phyloP scores from a whole-genome alignment of 2,888 invertebrate genomes.

The Eristalinus aeneus region DNA sequence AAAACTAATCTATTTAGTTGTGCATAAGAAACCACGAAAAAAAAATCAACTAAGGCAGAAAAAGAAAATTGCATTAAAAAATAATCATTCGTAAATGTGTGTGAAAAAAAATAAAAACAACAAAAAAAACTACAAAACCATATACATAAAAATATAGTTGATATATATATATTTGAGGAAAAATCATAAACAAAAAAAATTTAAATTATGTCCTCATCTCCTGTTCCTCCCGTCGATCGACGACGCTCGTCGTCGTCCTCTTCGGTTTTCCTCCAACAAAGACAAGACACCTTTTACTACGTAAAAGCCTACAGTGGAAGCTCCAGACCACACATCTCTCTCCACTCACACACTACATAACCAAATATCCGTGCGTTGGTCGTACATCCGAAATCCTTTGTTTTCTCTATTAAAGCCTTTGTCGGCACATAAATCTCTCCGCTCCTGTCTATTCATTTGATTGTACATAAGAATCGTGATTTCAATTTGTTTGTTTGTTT shows the following conservation, averaged over 20 bases:
- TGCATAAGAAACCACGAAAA: conserved; percentile 10
- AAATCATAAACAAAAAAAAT: conserved; percentile 32
- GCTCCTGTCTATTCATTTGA: conserved; percentile 22
- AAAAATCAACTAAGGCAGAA: conserved; percentile 5
- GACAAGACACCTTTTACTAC: conserved; percentile 53
- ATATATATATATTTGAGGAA: conserved; percentile 51
- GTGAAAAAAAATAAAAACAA: conserved; percentile 48
- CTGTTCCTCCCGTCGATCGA: conserved; percentile 41
- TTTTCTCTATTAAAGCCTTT: background rate
- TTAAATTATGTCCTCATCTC: conserved; percentile 16
- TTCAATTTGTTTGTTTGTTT: conserved; percentile 41
- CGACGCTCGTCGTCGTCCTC: too few species aligned
- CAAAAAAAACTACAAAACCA: conserved; percentile 1
- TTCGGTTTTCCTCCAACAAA: conserved; percentile 26
- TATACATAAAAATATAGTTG: conserved; percentile 8
- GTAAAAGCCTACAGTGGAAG: conserved; percentile 59
- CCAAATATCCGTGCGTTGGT: background rate
- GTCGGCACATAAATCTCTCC: background rate
- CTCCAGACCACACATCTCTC: background rate
- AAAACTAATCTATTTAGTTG: conserved; percentile 62
- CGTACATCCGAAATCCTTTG: background rate
- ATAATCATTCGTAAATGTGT: conserved; percentile 69
- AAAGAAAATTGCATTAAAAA: conserved; percentile 37
- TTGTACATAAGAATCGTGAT: conserved; percentile 60
- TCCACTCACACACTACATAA: conserved; percentile 42